Base-by-base conservation (phyloP, 2,888 invertebrate species). In the Tetranychus truncatus region DNA sequence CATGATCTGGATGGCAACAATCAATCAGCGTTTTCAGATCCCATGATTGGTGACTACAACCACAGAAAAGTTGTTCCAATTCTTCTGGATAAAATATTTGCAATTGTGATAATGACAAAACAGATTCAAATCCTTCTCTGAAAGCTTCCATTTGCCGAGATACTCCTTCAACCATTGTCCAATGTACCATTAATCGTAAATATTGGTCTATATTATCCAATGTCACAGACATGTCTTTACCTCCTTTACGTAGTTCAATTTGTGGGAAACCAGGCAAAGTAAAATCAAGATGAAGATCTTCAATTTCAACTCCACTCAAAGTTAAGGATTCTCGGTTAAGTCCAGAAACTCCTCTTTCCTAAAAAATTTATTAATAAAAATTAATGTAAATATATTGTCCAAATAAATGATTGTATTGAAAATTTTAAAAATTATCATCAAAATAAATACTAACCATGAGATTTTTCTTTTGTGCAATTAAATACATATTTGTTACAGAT, bases 1-100 rank as follows among this genome's bases (percentile, higher is more conserved):
- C 99, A 84, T 99, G 99, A 86, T 99, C 99, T 6, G 95, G 94
- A 78, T 94, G 89, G 84, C 96, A 96, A 82, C 93, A 93, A 81
- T 95, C 95, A 81, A 89, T 88, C 81, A 97, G 85, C 82, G 90
- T 90, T 82, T 92, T 90, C 66, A 89, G 85, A 80, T 93, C 93
- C 95, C 95, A 95, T 45, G 77, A 75, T 74, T 76, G 76, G 71
- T 79, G 77, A 74, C 80, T 80, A 78, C 81, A 83, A 34, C 86
- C 86, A 80, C 86, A 86, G 81, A 87, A 86, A 77, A 87, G 81
- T 78, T 83, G 83, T 77, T 86, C 86, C 79, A 86, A 79, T 83
- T 97, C 97, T 84, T 96, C 94, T 4, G 97, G 94, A 83, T 94
- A 95, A 85, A 99, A 99, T 84, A 95, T 88, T 79, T 89, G 88